Percentiles rank a stretch among this genome's conserved stretches.
Conservation (phyloP, 30 jellyfish, hydroid and myxozoan species). For the Catostylus mosaicus region DNA sequence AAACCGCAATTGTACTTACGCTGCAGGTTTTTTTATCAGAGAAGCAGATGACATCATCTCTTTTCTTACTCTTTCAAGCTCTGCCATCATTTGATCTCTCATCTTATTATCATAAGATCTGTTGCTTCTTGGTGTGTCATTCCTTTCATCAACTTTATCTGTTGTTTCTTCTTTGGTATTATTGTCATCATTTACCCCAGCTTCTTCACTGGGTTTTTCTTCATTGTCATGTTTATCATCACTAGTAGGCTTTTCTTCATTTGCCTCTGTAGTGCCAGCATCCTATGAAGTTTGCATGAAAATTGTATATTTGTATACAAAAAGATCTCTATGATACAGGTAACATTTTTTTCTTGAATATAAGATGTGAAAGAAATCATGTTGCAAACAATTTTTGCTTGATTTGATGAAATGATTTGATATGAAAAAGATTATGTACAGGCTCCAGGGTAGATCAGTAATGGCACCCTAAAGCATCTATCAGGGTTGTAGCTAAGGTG, state of each 20-base stretch:
- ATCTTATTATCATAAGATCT: conserved; percentile 23
- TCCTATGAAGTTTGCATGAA: no score
- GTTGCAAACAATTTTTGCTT: no score
- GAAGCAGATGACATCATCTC: conserved; percentile 53
- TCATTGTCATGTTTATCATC: background rate
- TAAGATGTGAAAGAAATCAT: no score
- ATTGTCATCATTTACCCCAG: background rate
- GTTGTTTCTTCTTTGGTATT: background rate
- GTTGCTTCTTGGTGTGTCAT: conserved; percentile 36
- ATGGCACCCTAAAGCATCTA: no score
- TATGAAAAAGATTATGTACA: no score
- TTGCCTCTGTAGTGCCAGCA: no score
- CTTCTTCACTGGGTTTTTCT: background rate
- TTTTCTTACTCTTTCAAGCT: conserved; percentile 51
- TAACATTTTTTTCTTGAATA: no score
- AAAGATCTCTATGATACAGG: no score
- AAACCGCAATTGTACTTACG: conserved; percentile 41
- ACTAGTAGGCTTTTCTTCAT: background rate
- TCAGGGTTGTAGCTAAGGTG: no score
- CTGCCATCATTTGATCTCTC: conserved; percentile 64
- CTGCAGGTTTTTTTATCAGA: conserved; percentile 42
- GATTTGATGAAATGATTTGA: no score
- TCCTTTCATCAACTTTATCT: background rate
- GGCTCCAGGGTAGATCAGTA: no score
- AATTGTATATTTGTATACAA: no score